phyloP scores from a whole-genome alignment of 2,888 invertebrate species.

The Eilema griseolum region DNA sequence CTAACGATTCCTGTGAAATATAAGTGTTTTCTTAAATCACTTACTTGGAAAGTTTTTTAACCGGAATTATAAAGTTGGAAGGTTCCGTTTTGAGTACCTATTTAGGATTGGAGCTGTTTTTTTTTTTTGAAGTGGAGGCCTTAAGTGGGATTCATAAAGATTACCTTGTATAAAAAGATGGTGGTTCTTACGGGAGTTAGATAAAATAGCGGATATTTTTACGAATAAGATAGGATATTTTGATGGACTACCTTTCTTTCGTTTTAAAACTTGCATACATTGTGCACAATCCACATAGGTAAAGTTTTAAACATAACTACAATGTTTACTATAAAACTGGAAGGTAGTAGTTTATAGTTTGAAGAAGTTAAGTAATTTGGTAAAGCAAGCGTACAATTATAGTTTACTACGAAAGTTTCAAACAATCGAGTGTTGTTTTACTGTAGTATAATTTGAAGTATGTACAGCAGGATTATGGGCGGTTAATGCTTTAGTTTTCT shows the following conservation, averaged over 20 bases:
- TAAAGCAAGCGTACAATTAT: not conserved
- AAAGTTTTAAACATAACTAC: not conserved
- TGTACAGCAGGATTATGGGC: no score
- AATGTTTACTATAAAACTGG: not conserved
- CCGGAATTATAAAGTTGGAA: conserved; percentile 54
- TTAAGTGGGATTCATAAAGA: conserved; percentile 41
- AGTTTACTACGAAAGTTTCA: not conserved
- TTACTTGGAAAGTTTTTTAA: conserved; percentile 50
- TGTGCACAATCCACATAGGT: not conserved
- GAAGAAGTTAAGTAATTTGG: not conserved
- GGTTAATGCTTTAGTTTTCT: no score
- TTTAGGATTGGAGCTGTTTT: conserved; percentile 41
- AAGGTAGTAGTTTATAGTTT: not conserved
- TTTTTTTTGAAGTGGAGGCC: conserved; percentile 38
- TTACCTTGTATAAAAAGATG: conserved; percentile 39
- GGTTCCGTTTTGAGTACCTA: conserved; percentile 47
- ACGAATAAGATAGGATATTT: conserved; percentile 8
- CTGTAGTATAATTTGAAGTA: not conserved
- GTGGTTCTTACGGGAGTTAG: conserved; percentile 12
- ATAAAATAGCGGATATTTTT: conserved; percentile 17
- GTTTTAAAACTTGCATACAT: conserved; percentile 14
- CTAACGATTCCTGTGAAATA: conserved; percentile 48
- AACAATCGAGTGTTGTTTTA: not conserved
- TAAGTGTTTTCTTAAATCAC: conserved; percentile 56
- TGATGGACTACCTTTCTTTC: not conserved